These are phyloP conservation scores for Synanthedon tipuliformis DNA, from an alignment of 2,888 invertebrate genomes.

Conservation along the genomic window DNA sequence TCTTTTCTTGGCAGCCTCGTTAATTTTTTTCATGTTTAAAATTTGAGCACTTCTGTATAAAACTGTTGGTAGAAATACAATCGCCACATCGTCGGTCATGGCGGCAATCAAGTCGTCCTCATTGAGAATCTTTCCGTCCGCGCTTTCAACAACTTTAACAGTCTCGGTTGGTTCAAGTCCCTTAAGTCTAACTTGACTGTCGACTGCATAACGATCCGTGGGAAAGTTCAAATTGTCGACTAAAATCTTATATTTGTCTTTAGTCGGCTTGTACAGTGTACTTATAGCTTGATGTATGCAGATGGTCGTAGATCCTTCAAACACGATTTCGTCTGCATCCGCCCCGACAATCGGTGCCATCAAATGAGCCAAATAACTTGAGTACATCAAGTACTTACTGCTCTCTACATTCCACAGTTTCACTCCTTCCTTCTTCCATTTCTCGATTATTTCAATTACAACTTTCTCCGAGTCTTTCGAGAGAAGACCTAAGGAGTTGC, in stretches of 20 bases:
- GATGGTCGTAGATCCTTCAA: constrained; percentile 36
- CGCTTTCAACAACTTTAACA: constrained; percentile 40
- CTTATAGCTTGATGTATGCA: constrained; percentile 48
- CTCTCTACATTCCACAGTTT: constrained; percentile 39
- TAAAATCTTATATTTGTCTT: constrained; percentile 40
- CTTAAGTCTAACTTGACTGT: constrained; percentile 45
- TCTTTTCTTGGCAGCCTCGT: constrained; percentile 32
- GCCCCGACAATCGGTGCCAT: constrained; percentile 48
- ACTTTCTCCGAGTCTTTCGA: constrained; percentile 42
- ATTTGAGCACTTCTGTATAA: constrained; percentile 48
- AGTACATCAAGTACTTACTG: constrained; percentile 41
- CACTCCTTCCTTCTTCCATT: constrained; percentile 46
- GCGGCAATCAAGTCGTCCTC: constrained; percentile 44
- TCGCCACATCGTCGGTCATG: constrained; percentile 46
- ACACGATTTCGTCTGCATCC: constrained; percentile 34
- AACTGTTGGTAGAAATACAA: constrained; percentile 39
- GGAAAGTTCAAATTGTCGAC: constrained; percentile 53
- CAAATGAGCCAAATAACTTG: constrained; percentile 27
- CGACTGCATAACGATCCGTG: constrained; percentile 50
- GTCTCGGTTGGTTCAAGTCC: constrained; percentile 41
- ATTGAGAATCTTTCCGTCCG: constrained; percentile 24
- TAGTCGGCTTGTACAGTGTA: constrained; percentile 47
- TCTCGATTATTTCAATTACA: constrained; percentile 22
- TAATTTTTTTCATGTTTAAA: constrained; percentile 42
- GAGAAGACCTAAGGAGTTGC: constrained; percentile 49